Base-by-base conservation (phyloP, 2,888 invertebrate genomes). In the Acanthosepion pharaonis region DNA sequence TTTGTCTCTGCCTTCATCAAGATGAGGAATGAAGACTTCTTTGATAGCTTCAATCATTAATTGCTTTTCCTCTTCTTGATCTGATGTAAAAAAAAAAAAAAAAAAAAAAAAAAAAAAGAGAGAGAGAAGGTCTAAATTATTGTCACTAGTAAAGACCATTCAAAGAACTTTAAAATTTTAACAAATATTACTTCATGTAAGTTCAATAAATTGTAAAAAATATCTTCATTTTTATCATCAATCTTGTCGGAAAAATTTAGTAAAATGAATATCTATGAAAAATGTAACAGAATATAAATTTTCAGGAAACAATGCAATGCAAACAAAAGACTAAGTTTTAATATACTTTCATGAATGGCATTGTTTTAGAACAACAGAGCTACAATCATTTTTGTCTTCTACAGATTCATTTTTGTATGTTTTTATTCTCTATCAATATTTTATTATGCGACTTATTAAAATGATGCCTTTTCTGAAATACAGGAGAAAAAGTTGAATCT, bases 41-140 rank as follows among this genome's bases (percentile, higher is more conserved):
- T 96, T 95, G 23, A 97, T 95, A 5, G 96, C 96, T 94, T 96
- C 96, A 33, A 97, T 96, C 23, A 97, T 95, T 64, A 96, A 95
- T 94, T 96, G 96, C 95, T 97, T 97, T 95, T 97, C 97, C 18
- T 64, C n/a, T n/a, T 15, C 4, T 33, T 78, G 11, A 9, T 78
- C n/a, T n/a, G n/a, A 11, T 15, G 15, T 23, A 78, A 78, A 78
- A n/a, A 9, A 8, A 64, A 6, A 25, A 64, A 25, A n/a, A n/a
- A n/a, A n/a, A 78, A 78, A 78, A n/a, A 9, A 78, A 78, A 78
- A n/a, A 9, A 28, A 28, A 28, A 0, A 64, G 28, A n/a, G 11
- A 28, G 28, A 5, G 15, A 33, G 9, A 2, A 33, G 18, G 18
- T 78, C 15, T 15, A 18, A 78, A 78, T 78, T 78, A n/a, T 0